Conservation (phyloP, 2,888 invertebrate genomes). For the Drosophila tripunctata region DNA sequence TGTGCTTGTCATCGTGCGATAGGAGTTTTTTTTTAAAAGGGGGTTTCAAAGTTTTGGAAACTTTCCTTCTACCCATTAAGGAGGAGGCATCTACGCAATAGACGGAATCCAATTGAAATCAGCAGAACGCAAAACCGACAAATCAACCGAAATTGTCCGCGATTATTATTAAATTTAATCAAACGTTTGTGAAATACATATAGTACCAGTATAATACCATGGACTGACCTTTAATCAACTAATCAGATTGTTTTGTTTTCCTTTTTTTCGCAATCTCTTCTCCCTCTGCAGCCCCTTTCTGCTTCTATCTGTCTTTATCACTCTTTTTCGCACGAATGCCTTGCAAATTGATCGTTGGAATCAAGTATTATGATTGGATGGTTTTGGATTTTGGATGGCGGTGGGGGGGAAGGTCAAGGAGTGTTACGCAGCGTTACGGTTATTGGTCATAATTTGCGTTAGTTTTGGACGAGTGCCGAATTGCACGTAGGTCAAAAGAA, state of each 20-base stretch:
- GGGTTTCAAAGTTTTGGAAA: slow-evolving; percentile 2
- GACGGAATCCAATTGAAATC: neutral
- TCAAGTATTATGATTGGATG: neutral
- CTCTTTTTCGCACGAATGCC: slow-evolving; percentile 5
- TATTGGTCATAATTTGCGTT: slow-evolving; percentile 4
- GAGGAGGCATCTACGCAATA: slow-evolving; percentile 9
- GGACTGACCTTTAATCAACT: slow-evolving; percentile 61
- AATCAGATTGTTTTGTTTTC: slow-evolving; percentile 34
- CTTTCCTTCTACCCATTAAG: slow-evolving; percentile 6
- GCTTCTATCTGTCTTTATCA: neutral
- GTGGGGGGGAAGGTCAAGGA: neutral
- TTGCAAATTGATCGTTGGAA: slow-evolving; percentile 12
- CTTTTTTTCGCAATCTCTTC: slow-evolving; percentile 4
- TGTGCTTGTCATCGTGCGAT: slow-evolving; percentile 35
- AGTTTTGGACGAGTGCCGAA: slow-evolving; percentile 36
- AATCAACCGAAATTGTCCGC: slow-evolving; percentile 21
- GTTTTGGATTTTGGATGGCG: too few species aligned
- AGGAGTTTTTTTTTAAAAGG: slow-evolving; percentile 19
- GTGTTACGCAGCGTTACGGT: too few species aligned
- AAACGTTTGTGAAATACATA: slow-evolving; percentile 40
- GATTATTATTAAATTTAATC: slow-evolving; percentile 49
- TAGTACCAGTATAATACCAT: neutral
- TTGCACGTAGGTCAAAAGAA: slow-evolving; percentile 35
- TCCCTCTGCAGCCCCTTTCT: neutral
- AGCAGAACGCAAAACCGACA: too few species aligned